These are phyloP conservation scores for Nibea coibor DNA, from an alignment of 2,113 vertebrate species.

Conservation along the genomic window DNA sequence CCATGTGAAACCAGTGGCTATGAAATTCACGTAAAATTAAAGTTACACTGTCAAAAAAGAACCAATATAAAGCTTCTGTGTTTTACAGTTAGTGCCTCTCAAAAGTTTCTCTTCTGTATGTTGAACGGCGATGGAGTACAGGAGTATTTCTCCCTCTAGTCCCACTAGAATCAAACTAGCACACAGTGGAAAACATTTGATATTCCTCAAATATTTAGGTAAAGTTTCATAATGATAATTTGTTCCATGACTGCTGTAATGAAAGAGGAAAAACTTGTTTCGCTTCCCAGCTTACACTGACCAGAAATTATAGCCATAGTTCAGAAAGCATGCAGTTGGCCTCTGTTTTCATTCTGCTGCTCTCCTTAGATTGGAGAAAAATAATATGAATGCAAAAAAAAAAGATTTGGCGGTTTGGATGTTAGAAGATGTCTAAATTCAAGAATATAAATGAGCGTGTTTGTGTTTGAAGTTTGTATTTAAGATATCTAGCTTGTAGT, in stretches of 20 bases:
- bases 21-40: constrained; percentile 7
- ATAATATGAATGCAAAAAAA: background rate
- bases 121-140: background rate
- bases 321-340: background rate
- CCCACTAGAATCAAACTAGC: background rate
- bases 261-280: background rate
- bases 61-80: background rate
- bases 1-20: background rate
- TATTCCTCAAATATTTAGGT: background rate
- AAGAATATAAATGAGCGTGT: background rate
- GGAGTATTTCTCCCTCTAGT: background rate
- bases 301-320: background rate
- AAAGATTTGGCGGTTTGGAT: background rate
- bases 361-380: background rate
- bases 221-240: background rate
- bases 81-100: background rate
- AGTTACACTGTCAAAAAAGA: background rate
- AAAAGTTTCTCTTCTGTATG: constrained; percentile 2
- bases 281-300: background rate
- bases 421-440: background rate
- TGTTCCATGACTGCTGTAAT: background rate
- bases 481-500: background rate
- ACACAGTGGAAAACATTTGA: constrained; percentile 4
- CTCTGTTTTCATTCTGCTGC: background rate
- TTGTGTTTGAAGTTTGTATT: background rate